Base-by-base conservation (phyloP, 2,797 vertebrate species). In the Spinus pinus region DNA sequence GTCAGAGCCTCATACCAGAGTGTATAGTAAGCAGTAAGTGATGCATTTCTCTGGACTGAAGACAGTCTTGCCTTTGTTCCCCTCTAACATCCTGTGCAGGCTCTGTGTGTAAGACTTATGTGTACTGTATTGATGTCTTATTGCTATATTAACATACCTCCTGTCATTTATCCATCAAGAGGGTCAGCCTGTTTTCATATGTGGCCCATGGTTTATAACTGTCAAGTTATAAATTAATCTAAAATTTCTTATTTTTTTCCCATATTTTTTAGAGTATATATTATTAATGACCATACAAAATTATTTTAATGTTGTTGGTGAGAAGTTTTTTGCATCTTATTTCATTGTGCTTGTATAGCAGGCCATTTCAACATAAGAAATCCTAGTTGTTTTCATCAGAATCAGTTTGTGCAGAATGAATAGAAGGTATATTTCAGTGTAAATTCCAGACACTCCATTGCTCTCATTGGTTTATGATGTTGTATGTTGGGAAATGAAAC, bases 21-120 rank as follows among this genome's bases (percentile, higher is more conserved):
- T 49, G 53, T 93, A 42, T 23, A 84, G 65, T 89, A 94, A 95
- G 86, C 80, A 65, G 78, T 85, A 93, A 81, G 64, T 42, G 74
- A 80, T 95, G 87, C 80, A 66, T 88, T 96, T 94, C 87, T 96
- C 47, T 90, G 61, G 42, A 51, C 66, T 57, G 87, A 74, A 89
- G 75, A 95, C 90, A 95, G 89, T 94, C 62, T 27, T 83, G 75
- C 54, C 86, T 95, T 96, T 96, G 94, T 96, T 95, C 66, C 30
- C 33, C n/a, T 88, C 22, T 86, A 70, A 87, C 66, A 46, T 61
- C 83, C 62, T 74, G 22, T 88, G 53, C 37, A 94, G 78, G 39
- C 56, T 80, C 17, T 49, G 57, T 75, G 47, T 87, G 10, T 84
- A 53, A 70, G 75, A 47, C 79, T 87, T 74, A 57, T 7, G 20